Evolutionary conservation across 2,797 vertebrate species (phyloP).

Genomic region (Lagorchestes hirsutus): DNA sequence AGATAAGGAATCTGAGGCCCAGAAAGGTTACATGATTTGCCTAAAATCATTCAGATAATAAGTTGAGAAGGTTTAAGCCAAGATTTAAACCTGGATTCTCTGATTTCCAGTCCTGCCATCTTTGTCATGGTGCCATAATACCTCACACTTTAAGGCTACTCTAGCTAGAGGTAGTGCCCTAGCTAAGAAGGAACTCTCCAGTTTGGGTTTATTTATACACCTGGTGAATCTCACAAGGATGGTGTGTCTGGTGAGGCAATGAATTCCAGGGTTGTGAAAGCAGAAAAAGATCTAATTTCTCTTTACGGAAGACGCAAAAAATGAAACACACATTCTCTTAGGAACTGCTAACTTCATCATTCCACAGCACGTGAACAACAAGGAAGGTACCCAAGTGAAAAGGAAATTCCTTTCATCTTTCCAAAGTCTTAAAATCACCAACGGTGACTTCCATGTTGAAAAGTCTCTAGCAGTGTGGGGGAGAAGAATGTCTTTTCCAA

Average conservation of each 20-base stretch:
- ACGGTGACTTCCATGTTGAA: not conserved
- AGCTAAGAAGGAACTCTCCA: not conserved
- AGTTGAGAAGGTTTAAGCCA: not conserved
- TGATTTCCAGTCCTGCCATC: not conserved
- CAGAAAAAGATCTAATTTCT: not conserved
- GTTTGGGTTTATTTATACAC: not conserved
- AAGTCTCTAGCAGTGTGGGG: not conserved
- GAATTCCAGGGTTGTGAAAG: not conserved
- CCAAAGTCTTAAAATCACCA: not conserved
- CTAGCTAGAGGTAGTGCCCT: not conserved
- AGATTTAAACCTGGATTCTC: not conserved
- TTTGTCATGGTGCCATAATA: not conserved
- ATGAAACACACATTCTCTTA: not conserved
- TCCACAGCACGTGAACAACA: not conserved
- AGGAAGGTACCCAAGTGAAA: not conserved
- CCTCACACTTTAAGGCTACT: not conserved
- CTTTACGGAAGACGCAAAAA: not conserved
- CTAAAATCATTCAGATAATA: not conserved
- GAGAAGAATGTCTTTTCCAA: not conserved
- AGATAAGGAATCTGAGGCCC: not conserved
- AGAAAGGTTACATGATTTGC: not conserved
- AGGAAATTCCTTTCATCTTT: not conserved
- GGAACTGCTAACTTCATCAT: not conserved
- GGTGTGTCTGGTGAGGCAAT: not conserved
- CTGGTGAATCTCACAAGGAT: not conserved